These are phyloP conservation scores for Zootoca vivipara DNA, from an alignment of 2,113 vertebrate species.

Conservation along the genomic window DNA sequence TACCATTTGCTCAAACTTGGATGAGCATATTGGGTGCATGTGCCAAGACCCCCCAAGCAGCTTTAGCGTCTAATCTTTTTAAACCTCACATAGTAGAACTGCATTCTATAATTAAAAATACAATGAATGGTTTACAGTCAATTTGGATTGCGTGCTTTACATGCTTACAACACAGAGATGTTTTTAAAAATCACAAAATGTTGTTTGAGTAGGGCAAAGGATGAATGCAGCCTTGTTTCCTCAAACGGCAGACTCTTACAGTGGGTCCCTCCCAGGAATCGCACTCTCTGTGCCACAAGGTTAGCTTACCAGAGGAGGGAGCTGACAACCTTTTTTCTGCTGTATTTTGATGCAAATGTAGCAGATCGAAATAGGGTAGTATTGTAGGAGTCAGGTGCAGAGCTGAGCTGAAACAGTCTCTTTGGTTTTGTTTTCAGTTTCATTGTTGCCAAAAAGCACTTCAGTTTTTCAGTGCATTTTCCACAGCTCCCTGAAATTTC, in stretches of 20 bases:
- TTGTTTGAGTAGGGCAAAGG: background rate
- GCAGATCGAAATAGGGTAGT: background rate
- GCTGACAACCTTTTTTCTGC: background rate
- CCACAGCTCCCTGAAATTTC: background rate
- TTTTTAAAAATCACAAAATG: too few species aligned
- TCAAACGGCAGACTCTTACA: background rate
- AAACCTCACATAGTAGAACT: background rate
- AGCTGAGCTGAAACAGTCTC: background rate
- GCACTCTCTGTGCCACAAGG: background rate
- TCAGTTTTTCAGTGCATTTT: background rate
- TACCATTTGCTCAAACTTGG: constrained; percentile 11
- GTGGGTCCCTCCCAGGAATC: background rate
- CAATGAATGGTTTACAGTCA: background rate
- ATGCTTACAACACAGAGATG: background rate
- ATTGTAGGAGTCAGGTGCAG: background rate
- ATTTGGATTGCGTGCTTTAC: background rate
- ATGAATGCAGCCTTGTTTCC: background rate
- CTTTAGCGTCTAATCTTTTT: background rate
- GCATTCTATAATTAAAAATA: background rate
- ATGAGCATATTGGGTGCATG: background rate
- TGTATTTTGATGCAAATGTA: background rate
- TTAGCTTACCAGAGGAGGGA: background rate
- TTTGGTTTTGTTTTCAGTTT: background rate
- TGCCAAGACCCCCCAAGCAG: background rate
- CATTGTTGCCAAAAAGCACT: background rate